Percentiles rank a stretch among this genome's conserved stretches.
These are phyloP conservation scores for Corythornis vintsioides DNA, from an alignment of 2,113 vertebrate species.

Conservation along the genomic window DNA sequence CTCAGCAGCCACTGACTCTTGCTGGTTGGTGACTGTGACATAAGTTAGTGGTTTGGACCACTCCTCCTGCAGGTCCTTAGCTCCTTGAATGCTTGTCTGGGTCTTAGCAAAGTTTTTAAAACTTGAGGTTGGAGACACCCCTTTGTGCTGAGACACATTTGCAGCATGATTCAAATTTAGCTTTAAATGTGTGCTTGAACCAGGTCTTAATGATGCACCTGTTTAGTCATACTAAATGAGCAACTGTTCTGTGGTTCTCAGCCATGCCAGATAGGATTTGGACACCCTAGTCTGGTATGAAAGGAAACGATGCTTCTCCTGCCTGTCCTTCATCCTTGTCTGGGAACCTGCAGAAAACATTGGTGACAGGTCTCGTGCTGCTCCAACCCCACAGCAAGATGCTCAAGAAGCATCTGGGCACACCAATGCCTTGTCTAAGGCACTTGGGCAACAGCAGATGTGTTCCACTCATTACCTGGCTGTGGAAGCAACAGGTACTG, in stretches of 20 bases:
- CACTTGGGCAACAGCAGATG: neutral
- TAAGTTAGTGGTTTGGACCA: neutral
- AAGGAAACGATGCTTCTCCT: neutral
- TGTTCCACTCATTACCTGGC: neutral
- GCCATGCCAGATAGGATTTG: neutral
- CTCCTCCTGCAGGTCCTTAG: neutral
- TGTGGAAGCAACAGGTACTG: neutral
- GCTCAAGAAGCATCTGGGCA: neutral
- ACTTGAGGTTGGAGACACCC: neutral
- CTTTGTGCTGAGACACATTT: neutral
- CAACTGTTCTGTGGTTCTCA: neutral
- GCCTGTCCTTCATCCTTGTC: neutral
- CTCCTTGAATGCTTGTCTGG: rapidly evolving
- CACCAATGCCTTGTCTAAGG: neutral
- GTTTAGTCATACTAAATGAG: neutral
- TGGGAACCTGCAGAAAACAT: neutral
- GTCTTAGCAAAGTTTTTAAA: neutral
- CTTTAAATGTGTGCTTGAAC: neutral
- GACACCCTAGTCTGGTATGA: neutral
- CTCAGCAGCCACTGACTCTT: neutral
- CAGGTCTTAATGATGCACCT: neutral
- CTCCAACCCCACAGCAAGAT: rapidly evolving
- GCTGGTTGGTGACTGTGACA: neutral
- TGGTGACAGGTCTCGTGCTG: rapidly evolving
- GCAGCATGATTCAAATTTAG: neutral